Evolutionary conservation across 2,113 vertebrate genomes (phyloP), one percentile per base, ranked within the genome.

Genomic region (Solea senegalensis): DNA sequence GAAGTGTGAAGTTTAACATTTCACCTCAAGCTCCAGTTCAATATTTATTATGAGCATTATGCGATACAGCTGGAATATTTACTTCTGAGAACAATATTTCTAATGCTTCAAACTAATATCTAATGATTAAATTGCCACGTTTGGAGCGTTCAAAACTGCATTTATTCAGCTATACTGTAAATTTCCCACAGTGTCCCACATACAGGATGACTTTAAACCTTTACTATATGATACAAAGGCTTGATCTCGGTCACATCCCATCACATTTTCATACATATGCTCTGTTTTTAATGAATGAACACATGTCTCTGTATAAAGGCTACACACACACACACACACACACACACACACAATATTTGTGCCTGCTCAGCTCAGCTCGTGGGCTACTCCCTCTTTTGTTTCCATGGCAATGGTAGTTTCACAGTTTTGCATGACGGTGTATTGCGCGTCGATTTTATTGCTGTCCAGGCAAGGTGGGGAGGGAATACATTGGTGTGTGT

Each of bases 341-440:
- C 53, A 62, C 50, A 51, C 9, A 43, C 21, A 21, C 21, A 21
- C 21, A 43, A 57, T 61, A 70, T 54, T 12, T 39, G 56, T 58
- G 28, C 69, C 71, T 13, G 43, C 68, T 16, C n/a, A 11, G 43
- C 13, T 40, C 49, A 49, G 39, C 74, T 65, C 9, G 60, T 44
- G 41, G 88, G 75, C 81, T 68, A 90, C 86, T 67, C 85, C 88
- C 86, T 88, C 78, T 71, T 77, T 53, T 72, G 87, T 92, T 77
- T 85, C 90, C 88, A 90, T 89, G 83, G 86, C 74, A 83, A 88
- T 76, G 63, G 71, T 74, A 79, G 80, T 86, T 85, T 90, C 83
- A 78, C 81, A 78, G 85, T 48, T 48, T 21, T 48, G 45, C 45
- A 48, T 14, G 59, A 85, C 70, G 80, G 68, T 50, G 54, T 8